phyloP scores from a whole-genome alignment of 2,888 invertebrate species.

The Rhamphomyia laevipes region DNA sequence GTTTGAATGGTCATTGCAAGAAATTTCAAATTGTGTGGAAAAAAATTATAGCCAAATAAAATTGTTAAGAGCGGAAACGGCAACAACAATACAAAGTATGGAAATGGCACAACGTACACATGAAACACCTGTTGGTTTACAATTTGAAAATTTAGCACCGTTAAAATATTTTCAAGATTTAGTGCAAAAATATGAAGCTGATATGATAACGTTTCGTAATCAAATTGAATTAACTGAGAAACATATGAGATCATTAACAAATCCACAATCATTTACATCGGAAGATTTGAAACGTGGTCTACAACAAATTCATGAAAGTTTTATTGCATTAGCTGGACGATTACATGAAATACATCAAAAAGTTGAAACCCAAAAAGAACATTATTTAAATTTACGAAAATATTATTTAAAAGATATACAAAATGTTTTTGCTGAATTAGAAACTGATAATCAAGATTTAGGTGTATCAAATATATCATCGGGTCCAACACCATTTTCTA shows the following conservation, averaged over 20 bases:
- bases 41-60: slow-evolving; percentile 35
- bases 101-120: slow-evolving; percentile 71
- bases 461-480: slow-evolving; percentile 40
- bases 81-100: slow-evolving; percentile 55
- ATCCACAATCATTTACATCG: slow-evolving; percentile 50
- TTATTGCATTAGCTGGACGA: slow-evolving; percentile 78
- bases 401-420: slow-evolving; percentile 58
- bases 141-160: slow-evolving; percentile 63
- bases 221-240: slow-evolving; percentile 64
- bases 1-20: slow-evolving; percentile 29
- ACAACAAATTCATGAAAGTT: slow-evolving; percentile 71
- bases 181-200: slow-evolving; percentile 56
- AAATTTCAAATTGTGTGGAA: slow-evolving; percentile 33
- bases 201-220: slow-evolving; percentile 53
- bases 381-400: slow-evolving; percentile 68
- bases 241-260: slow-evolving; percentile 52
- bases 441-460: slow-evolving; percentile 27
- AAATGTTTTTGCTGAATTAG: slow-evolving; percentile 56
- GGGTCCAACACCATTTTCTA: slow-evolving; percentile 52
- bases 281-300: slow-evolving; percentile 70
- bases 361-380: slow-evolving; percentile 70
- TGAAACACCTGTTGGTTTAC: slow-evolving; percentile 61
- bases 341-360: slow-evolving; percentile 67
- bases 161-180: slow-evolving; percentile 57
- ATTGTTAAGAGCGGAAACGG: slow-evolving; percentile 54